Conservation (phyloP, 2,888 invertebrate species). For the Lingula anatina region DNA sequence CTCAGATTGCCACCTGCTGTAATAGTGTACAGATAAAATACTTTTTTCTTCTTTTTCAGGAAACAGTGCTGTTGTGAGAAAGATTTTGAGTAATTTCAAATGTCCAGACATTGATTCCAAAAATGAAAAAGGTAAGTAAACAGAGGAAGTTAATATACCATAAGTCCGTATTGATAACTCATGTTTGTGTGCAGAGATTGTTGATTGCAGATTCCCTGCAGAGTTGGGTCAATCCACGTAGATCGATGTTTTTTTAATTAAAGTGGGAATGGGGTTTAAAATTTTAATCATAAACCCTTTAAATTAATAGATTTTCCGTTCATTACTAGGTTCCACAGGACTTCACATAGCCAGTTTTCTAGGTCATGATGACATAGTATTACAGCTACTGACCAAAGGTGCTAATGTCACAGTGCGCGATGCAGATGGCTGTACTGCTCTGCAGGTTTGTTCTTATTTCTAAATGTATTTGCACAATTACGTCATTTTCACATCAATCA, state of each 20-base stretch:
- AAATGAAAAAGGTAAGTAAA: slow-evolving; percentile 56
- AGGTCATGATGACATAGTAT: slow-evolving; percentile 73
- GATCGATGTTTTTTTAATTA: no score
- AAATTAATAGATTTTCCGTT: no score
- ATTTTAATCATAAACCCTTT: no score
- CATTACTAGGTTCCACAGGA: slow-evolving; percentile 76
- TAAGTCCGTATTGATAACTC: no score
- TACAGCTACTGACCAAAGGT: slow-evolving; percentile 70
- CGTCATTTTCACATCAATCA: not conserved
- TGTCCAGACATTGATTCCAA: slow-evolving; percentile 64
- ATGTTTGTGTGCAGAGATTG: no score
- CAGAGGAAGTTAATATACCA: no score
- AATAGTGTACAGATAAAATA: not conserved
- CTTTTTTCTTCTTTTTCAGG: slow-evolving; percentile 54
- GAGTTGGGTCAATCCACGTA: no score
- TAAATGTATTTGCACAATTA: not conserved
- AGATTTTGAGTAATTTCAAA: slow-evolving; percentile 59
- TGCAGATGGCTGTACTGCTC: slow-evolving; percentile 76
- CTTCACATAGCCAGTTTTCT: slow-evolving; percentile 79
- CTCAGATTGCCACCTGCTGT: no score
- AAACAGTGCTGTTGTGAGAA: slow-evolving; percentile 64
- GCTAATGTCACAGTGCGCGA: slow-evolving; percentile 83
- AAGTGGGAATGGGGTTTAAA: no score
- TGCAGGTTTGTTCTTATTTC: slow-evolving; percentile 63
- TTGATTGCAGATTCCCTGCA: no score